Evolutionary conservation across 2,113 vertebrate genomes (phyloP), one percentile per base, ranked within the genome.

Genomic region (Eleginops maclovinus): DNA sequence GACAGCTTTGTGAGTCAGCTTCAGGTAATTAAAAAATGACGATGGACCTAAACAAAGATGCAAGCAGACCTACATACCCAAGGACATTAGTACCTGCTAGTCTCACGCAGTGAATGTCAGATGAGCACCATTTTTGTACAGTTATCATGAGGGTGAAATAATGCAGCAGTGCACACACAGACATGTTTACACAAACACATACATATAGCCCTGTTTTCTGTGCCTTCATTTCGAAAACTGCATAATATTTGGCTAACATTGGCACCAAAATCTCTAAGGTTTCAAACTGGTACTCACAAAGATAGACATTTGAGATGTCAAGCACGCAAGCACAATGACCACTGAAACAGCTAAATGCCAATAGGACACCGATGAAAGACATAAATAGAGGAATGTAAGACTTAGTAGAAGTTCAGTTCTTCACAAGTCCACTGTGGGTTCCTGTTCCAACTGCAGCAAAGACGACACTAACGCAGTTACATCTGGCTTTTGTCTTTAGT

Each of bases 351-450:
- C 49, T 74, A 83, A 73, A 86, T 70, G 54, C 49, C 76, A 85
- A 88, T 85, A 83, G 76, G 14, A 85, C 72, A 36, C 40, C 16
- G 59, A 69, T 80, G 79, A 87, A 50, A 83, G 85, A 77, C 79
- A 72, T 55, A 65, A 67, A 70, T 22, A 11, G 59, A 82, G 73
- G 68, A 88, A 86, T 82, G 71, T 24, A 7, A 49, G 55, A 68
- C 40, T 64, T 63, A 79, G 58, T 43, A 14, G 74, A 83, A 64
- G 46, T 81, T 76, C 70, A 41, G n/a, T 73, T 74, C 44, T 53
- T 54, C 36, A 31, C 59, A 71, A 71, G 36, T 81, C 50, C 66
- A 28, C 55, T 46, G n/a, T 56, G 21, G 71, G 14, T 72, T 73
- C 31, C 31, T 8, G 5, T 8, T 36, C 31, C 31, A 36, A 36